Base-by-base conservation (phyloP, 2,113 vertebrate genomes). In the Macaca nemestrina region DNA sequence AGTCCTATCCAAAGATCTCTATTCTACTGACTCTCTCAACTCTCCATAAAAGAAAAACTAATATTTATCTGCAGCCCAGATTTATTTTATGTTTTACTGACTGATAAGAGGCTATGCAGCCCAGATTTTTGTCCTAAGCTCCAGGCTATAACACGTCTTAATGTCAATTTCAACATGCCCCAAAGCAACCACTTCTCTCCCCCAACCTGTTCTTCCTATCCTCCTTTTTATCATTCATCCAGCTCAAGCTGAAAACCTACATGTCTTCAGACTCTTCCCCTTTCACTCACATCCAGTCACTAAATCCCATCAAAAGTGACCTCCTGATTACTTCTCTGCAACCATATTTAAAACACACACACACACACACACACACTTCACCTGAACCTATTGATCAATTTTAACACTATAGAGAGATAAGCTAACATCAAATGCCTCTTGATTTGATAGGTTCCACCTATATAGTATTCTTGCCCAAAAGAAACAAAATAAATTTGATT, bases 221-320 rank as follows among this genome's bases (percentile, higher is more conserved):
- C 84, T 84, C 70, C 48, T 38, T 87, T 12, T 90, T 35, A 93
- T 78, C 81, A 88, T 72, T 90, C 48, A 76, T 70, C 52, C 38
- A 88, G 16, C 10, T 91, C 75, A 91, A 89, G 84, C 50, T n/a
- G 76, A 95, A 97, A 93, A 64, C 30, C 72, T 78, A 16, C n/a
- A 59, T 91, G 40, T 59, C 68, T 93, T 97, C 68, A 94, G 40
- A 76, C 1, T 43, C 43, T 45, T 86, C 25, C 48, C 38, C 16
- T 79, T 93, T 82, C 43, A 76, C 4, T 82, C 57, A 93, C 6
- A 92, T 72, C n/a, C 79, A 95, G n/a, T 79, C 73, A 95, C 67
- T 23, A 93, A 61, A 32, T 72, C 35, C 48, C 83, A 18, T 38
- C 76, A 81, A 78, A 64, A 91, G 27, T 3, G 35, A 82, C 32